These are phyloP conservation scores for Hylaeus anthracinus DNA, from an alignment of 1,140 invertebrate species.

Conservation along the genomic window DNA sequence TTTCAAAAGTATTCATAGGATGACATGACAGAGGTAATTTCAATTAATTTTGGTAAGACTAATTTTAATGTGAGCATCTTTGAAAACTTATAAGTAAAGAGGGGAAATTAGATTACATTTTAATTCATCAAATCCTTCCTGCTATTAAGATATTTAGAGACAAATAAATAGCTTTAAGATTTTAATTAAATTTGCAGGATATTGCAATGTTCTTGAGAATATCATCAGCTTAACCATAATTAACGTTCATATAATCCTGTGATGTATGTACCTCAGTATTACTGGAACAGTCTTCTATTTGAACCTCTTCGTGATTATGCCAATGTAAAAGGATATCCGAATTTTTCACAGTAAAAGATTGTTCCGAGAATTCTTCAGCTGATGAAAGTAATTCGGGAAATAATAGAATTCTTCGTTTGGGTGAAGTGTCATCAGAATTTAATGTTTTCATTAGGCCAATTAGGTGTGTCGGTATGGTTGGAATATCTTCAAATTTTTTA, in stretches of 20 bases:
- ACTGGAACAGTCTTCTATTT: not conserved
- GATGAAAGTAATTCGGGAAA: constrained; percentile 59
- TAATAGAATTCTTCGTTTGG: constrained; percentile 39
- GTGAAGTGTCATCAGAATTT: constrained; percentile 9
- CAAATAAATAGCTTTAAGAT: no score
- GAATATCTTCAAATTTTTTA: constrained; percentile 41
- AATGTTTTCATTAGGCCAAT: constrained; percentile 66
- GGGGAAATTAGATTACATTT: no score
- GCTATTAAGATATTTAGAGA: no score
- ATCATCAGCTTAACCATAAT: not conserved
- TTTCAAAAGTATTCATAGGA: no score
- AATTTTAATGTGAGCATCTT: no score
- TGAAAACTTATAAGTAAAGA: no score
- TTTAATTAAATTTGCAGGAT: no score
- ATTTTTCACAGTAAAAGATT: constrained; percentile 60
- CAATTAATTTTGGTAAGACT: no score
- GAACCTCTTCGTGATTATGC: constrained; percentile 15
- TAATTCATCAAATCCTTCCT: no score
- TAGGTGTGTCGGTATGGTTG: constrained; percentile 70
- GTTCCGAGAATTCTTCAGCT: constrained; percentile 55
- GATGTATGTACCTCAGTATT: not conserved
- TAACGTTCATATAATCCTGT: not conserved
- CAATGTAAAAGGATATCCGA: constrained; percentile 52
- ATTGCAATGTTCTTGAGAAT: no score
- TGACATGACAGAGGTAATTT: no score